Conservation (phyloP, 2,888 invertebrate species). For the Eretmocerus hayati region DNA sequence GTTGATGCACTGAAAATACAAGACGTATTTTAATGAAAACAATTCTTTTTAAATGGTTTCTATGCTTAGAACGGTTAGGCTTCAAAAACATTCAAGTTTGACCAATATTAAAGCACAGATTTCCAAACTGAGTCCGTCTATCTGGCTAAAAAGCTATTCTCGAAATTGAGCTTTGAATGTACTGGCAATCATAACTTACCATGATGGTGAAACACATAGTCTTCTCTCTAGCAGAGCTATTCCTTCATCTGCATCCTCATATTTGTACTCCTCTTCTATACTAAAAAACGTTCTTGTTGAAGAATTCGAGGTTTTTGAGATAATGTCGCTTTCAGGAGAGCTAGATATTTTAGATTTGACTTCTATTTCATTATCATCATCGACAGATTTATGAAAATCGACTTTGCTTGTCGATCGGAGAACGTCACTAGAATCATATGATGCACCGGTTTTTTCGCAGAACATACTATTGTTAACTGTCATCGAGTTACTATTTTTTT, state of each 20-base stretch:
- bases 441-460: conserved; percentile 4
- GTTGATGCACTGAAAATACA: conserved; percentile 14
- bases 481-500: not conserved
- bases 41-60: not conserved
- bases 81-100: not conserved
- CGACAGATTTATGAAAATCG: not conserved
- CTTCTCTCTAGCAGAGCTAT: conserved; percentile 64
- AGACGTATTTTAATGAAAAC: no score
- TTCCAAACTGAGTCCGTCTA: no score
- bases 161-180: no score
- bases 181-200: conserved; percentile 50
- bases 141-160: no score
- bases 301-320: conserved; percentile 1
- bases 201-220: conserved; percentile 50
- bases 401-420: no score
- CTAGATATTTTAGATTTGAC: not conserved
- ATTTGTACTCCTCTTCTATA: conserved; percentile 68
- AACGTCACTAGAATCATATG: conserved; percentile 4
- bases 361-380: not conserved
- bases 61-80: not conserved
- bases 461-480: not conserved
- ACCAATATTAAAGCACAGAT: not conserved
- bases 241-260: conserved; percentile 65
- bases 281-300: conserved; percentile 51
- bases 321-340: conserved; percentile 3